Conservation (phyloP, 2,113 vertebrate genomes). For the Dipodomys stephensi region DNA sequence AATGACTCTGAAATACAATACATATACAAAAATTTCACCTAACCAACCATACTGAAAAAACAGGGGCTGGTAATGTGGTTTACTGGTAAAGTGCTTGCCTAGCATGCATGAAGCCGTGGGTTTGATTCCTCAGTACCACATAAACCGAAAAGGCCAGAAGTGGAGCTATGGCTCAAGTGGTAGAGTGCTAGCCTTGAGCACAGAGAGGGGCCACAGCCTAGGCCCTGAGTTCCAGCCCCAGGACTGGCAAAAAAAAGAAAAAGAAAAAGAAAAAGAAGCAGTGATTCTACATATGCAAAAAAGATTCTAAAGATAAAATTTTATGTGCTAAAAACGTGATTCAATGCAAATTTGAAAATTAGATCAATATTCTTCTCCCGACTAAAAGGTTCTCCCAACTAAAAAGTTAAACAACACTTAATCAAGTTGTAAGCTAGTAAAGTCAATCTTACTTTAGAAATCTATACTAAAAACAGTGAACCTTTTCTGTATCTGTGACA, state of each 20-base stretch:
- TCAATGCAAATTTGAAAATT: slow-evolving; percentile 84
- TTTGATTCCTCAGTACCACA: too few species aligned
- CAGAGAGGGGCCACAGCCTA: slow-evolving; percentile 33
- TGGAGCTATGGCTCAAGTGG: too few species aligned
- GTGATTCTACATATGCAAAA: slow-evolving; percentile 89
- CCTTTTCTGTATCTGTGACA: slow-evolving; percentile 60
- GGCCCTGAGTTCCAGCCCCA: too few species aligned
- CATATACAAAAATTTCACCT: slow-evolving; percentile 66
- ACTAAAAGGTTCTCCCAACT: slow-evolving; percentile 76
- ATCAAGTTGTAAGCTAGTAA: slow-evolving; percentile 70
- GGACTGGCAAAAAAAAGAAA: too few species aligned
- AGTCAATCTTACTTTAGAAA: slow-evolving; percentile 52
- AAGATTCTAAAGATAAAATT: slow-evolving; percentile 86
- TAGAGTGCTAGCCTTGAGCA: too few species aligned
- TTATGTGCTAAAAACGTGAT: slow-evolving; percentile 82
- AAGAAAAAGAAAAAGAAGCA: too few species aligned
- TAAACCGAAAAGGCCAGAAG: too few species aligned
- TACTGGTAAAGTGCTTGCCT: too few species aligned
- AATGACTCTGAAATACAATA: slow-evolving; percentile 56
- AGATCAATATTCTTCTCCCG: slow-evolving; percentile 82
- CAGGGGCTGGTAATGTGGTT: too few species aligned
- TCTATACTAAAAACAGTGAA: slow-evolving; percentile 65
- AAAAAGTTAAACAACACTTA: slow-evolving; percentile 80
- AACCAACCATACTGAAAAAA: slow-evolving; percentile 78
- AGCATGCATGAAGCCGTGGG: too few species aligned